Conservation (phyloP, 2,888 invertebrate genomes). For the Ennomos erosarius region DNA sequence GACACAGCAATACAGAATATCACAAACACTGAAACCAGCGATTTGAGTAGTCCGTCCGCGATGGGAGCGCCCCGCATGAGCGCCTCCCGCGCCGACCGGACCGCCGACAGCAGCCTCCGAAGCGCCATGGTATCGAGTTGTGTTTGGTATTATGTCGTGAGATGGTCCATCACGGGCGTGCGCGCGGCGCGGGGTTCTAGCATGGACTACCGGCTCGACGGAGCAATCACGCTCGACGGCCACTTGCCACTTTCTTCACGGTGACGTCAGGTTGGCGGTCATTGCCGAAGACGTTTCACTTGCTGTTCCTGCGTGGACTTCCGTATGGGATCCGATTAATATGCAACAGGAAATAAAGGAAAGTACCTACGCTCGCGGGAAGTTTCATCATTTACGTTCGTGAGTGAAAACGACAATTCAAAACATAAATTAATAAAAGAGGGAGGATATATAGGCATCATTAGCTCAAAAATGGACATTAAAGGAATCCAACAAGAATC, state of each 20-base stretch:
- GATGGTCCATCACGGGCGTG: constrained; percentile 56
- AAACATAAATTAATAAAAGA: too few species aligned
- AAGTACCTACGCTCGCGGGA: constrained; percentile 10
- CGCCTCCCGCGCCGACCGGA: constrained; percentile 73
- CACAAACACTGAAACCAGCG: constrained; percentile 71
- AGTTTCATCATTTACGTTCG: constrained; percentile 2
- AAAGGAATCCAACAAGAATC: too few species aligned
- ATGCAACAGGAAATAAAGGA: constrained; percentile 36
- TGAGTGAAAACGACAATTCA: too few species aligned
- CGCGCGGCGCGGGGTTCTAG: constrained; percentile 55
- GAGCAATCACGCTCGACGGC: constrained; percentile 15
- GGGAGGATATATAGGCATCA: too few species aligned
- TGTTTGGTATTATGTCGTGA: constrained; percentile 34
- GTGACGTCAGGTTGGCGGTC: constrained; percentile 60
- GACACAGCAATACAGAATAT: constrained; percentile 77
- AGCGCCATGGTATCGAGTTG: constrained; percentile 60
- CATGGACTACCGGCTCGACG: constrained; percentile 55
- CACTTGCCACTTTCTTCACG: constrained; percentile 49
- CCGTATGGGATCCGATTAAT: constrained; percentile 43
- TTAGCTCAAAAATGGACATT: too few species aligned
- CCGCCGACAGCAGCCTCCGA: constrained; percentile 71
- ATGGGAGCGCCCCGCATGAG: constrained; percentile 70
- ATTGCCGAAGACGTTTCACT: constrained; percentile 49
- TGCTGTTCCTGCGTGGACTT: constrained; percentile 35
- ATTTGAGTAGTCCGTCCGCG: constrained; percentile 74